Evolutionary conservation across 2,113 vertebrate species (phyloP).

Genomic region (Cebus imitator): DNA sequence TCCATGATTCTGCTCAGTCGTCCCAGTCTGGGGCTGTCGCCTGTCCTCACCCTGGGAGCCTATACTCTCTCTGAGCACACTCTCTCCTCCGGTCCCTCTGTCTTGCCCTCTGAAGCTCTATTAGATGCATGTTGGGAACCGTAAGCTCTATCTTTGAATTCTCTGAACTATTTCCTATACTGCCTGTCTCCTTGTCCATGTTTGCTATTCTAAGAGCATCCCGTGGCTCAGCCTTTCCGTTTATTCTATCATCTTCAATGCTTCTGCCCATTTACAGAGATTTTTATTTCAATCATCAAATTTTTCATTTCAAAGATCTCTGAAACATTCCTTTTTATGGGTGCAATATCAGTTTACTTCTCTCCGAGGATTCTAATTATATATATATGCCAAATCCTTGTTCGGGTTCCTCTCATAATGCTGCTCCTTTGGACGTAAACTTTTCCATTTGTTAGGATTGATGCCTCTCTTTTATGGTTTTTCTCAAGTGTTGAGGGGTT

Average conservation of each 20-base stretch:
- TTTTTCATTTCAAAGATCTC: conserved; percentile 57
- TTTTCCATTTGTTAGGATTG: not conserved
- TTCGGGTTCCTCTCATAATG: conserved; percentile 55
- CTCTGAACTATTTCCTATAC: not conserved
- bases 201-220: not conserved
- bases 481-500: not conserved
- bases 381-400: not conserved
- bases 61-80: not conserved
- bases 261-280: conserved; percentile 34
- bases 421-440: conserved; percentile 22
- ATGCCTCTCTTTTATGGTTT: not conserved
- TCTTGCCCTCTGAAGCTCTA: not conserved
- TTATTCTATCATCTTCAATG: not conserved
- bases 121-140: too few relatives aligned
- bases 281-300: conserved; percentile 64
- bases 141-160: not conserved
- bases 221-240: not conserved
- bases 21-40: not conserved
- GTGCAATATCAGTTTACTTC: conserved; percentile 46
- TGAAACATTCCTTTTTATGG: conserved; percentile 50
- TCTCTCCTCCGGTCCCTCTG: not conserved
- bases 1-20: not conserved
- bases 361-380: conserved; percentile 53
- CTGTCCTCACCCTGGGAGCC: not conserved
- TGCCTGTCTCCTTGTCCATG: not conserved